Evolutionary conservation across 2,797 vertebrate species (phyloP).

Genomic region (Manis javanica): DNA sequence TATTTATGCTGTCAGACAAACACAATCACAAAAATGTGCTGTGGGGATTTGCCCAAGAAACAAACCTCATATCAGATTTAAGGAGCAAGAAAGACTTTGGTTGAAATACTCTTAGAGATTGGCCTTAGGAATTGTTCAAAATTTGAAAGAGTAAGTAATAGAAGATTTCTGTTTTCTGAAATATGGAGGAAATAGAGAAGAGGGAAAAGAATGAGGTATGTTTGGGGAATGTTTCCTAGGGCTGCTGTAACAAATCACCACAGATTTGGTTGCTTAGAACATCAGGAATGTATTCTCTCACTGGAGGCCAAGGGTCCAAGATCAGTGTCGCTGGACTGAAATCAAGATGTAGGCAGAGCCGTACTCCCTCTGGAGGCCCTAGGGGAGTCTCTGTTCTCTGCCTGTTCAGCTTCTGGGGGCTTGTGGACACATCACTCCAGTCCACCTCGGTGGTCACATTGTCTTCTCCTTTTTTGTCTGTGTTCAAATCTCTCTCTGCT

Average conservation of each 20-base stretch:
- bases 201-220: neutral
- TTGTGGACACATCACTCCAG: neutral
- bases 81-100: neutral
- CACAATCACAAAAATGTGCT: neutral
- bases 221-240: neutral
- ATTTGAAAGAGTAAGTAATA: neutral
- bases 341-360: neutral
- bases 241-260: neutral
- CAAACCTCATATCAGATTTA: neutral
- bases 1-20: constrained; percentile 8
- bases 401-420: neutral
- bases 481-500: neutral
- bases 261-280: neutral
- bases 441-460: neutral
- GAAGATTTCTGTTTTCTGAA: constrained; percentile 12
- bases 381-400: neutral
- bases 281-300: neutral
- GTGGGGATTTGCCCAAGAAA: neutral
- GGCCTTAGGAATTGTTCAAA: constrained; percentile 37
- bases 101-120: constrained; percentile 21
- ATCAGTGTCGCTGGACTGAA: neutral
- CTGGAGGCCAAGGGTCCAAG: neutral
- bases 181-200: neutral
- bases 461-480: neutral
- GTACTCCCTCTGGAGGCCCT: neutral